These are phyloP conservation scores for Neostethus bicornis DNA, from an alignment of 2,797 vertebrate species.

Conservation along the genomic window DNA sequence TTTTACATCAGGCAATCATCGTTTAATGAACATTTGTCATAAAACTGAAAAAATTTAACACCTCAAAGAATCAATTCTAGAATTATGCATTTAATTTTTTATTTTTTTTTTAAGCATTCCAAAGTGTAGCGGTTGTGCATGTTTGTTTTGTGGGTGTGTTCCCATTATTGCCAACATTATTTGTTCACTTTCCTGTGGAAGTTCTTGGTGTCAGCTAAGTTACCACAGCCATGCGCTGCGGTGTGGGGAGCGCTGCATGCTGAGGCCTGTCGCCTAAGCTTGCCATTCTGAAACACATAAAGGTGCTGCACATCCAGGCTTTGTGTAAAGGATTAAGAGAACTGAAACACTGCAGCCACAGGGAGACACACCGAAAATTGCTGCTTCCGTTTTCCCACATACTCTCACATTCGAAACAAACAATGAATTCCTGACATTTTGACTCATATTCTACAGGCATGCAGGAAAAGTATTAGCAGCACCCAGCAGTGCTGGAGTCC, in stretches of 20 bases:
- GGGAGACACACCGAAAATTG: slow-evolving; percentile 59
- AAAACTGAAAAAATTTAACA: too few species aligned
- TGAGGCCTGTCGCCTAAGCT: slow-evolving; percentile 71
- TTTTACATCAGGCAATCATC: too few species aligned
- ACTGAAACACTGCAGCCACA: slow-evolving; percentile 74
- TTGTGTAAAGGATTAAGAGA: slow-evolving; percentile 78
- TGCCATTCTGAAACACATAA: slow-evolving; percentile 75
- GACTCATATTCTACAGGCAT: slow-evolving; percentile 24
- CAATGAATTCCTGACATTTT: slow-evolving; percentile 38
- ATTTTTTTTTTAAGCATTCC: too few species aligned
- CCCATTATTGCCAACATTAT: slow-evolving; percentile 47
- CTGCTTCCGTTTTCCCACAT: slow-evolving; percentile 58
- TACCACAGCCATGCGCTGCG: slow-evolving; percentile 67
- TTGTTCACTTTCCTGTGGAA: slow-evolving; percentile 58
- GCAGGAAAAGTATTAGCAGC: slow-evolving; percentile 20
- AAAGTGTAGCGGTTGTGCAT: slow-evolving; percentile 6
- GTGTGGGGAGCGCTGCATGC: slow-evolving; percentile 62
- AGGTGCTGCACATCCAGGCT: slow-evolving; percentile 78
- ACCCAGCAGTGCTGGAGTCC: slow-evolving; percentile 18
- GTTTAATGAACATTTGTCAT: too few species aligned
- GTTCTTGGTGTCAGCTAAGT: slow-evolving; percentile 70
- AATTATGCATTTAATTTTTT: too few species aligned
- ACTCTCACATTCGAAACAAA: slow-evolving; percentile 17
- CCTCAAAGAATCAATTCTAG: too few species aligned
- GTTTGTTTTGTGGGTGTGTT: slow-evolving; percentile 38